Base-by-base conservation (phyloP, 1,140 invertebrate species). In the Pinna nobilis region DNA sequence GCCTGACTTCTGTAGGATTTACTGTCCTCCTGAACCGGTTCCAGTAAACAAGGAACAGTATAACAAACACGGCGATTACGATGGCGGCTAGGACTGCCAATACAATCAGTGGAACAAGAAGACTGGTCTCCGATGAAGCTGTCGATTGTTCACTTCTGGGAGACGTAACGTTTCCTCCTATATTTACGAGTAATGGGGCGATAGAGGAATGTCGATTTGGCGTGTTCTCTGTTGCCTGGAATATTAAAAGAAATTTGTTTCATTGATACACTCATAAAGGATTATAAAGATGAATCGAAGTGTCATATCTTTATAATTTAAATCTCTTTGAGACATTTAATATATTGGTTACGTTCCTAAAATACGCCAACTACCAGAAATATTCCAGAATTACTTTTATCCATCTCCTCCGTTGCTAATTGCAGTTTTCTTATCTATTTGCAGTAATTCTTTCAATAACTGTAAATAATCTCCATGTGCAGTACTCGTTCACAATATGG, bases 191-290 rank as follows among this genome's bases (percentile, higher is more conserved):
- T 15, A 71, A 25, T 18, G 35, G 55, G n/a, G 70, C 60, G 6
- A 57, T 1, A 1, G 30, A 35, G 3, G 25, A 64, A 11, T 18
- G 28, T 35, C 25, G 13, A 2, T 44, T 32, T 0, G 37, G 3
- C 18, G 70, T 64, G 49, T 44, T 47, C 44, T 71, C 70, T 44
- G 49, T 64, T 57, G 50, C 70, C 70, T 71, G 18, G 1, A 20
- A 9, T n/a, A 44, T 9, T 11, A 44, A 44, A 44, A 11, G n/a
- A 11, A 44, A 11, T 11, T 11, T 44, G 9, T 11, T 44, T 11
- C 39, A 44, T 9, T 11, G n/a, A 9, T 44, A n/a, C 39, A 11
- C 39, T 9, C 39, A 44, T 11, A 44, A 44, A 44, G 9, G 9
- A n/a, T n/a, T n/a, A n/a, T n/a, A n/a, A n/a, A n/a, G n/a, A n/a